These are phyloP conservation scores for Corvus cornix DNA, from an alignment of 2,113 vertebrate species.

Conservation along the genomic window DNA sequence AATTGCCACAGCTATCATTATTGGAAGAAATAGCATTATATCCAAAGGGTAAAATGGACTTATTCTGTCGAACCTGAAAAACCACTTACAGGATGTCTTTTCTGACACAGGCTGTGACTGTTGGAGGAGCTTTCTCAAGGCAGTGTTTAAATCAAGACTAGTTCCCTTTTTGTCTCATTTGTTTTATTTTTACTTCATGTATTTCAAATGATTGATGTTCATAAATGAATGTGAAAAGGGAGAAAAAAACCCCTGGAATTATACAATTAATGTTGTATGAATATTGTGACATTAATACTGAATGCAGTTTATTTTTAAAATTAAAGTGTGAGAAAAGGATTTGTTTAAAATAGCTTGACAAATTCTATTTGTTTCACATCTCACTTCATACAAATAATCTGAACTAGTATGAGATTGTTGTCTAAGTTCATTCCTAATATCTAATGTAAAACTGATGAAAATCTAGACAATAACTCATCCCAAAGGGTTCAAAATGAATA, in stretches of 20 bases:
- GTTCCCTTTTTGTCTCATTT: background rate
- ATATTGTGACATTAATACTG: background rate
- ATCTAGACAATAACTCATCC: background rate
- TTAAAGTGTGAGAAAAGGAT: background rate
- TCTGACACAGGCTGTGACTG: background rate
- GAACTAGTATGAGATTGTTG: background rate
- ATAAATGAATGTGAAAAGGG: background rate
- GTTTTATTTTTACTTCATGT: background rate
- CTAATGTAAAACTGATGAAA: background rate
- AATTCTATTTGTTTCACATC: background rate
- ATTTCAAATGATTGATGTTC: background rate
- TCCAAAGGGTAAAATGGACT: slow-evolving; percentile 38
- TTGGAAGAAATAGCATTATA: slow-evolving; percentile 40
- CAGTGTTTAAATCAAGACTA: background rate
- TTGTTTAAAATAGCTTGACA: background rate
- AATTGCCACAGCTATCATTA: slow-evolving; percentile 38
- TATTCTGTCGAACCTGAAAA: slow-evolving; percentile 4
- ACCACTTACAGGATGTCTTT: slow-evolving; percentile 12
- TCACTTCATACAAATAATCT: background rate
- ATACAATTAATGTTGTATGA: background rate
- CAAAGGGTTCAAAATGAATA: background rate
- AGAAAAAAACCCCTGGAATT: background rate
- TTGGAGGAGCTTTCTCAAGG: background rate
- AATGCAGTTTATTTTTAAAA: background rate
- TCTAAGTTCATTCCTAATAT: background rate